Evolutionary conservation across 2,888 invertebrate species (phyloP), one percentile per base, ranked within the genome.

Genomic region (Folsomia candida): DNA sequence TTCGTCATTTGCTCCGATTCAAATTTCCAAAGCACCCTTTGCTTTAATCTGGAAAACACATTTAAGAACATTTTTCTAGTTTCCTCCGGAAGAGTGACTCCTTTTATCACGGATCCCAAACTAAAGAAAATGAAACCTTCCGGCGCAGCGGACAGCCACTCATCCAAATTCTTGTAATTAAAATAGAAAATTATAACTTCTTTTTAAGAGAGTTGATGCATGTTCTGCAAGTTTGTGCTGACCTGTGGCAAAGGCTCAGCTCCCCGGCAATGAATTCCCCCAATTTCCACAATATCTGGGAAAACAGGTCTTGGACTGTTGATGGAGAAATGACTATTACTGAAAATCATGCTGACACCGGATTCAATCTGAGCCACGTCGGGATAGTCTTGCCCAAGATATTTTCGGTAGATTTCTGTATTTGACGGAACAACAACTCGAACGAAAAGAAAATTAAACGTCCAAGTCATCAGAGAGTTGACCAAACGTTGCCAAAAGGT

Each of bases 121-220:
- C 86, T 87, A 83, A 87, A 86, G 80, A 86, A 87, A 70, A 88
- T 85, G 26, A 87, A 84, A 18, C 87, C 87, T 68, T 86, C 84
- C n/a, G 81, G 80, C 0, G 85, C 84, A 37, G n/a, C 83, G 76
- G 86, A 85, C 68, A 86, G 75, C 58, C 85, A 81, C 14, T 81
- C 80, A 78, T 85, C 83, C 76, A 86, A 81, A n/a, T 85, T 84
- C 66, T 72, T n/a, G n/a, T n/a, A n/a, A n/a, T n/a, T n/a, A n/a
- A 63, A n/a, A 63, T 28, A 6, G 6, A 20, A 11, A 57, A 6
- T n/a, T 47, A 47, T 47, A 18, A 47, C 18, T 47, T 47, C 47
- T 11, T 11, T 47, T 18, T 47, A 11, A 18, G 9, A 47, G 9
- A 11, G 9, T 47, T 18, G 18, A 47, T 47, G 9, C n/a, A n/a